Base-by-base conservation (phyloP, 2,797 vertebrate species). In the Emydoidea blandingii region DNA sequence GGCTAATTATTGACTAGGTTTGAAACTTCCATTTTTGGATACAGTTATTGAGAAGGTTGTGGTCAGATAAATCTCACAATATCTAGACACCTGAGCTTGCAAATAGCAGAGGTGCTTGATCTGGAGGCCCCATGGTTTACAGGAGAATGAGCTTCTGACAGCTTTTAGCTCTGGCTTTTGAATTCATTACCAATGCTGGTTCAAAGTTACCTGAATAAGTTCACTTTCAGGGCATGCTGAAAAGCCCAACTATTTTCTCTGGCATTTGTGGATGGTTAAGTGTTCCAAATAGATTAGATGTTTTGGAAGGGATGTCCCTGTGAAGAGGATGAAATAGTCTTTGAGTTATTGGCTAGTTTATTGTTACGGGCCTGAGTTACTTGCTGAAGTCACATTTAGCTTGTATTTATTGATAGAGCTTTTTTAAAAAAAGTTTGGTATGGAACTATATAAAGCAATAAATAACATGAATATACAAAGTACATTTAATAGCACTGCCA, bases 41-140 rank as follows among this genome's bases (percentile, higher is more conserved):
- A 12, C 19, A 16, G 25, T 23, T 57, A 7, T 37, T 34, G 65
- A n/a, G 7, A 7, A 2, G 4, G 83, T 44, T 18, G 88, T 4
- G n/a, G 68, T 21, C 23, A 65, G 41, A 18, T 12, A 54, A 85
- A 72, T 8, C 0, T 0, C 18, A 7, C 0, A 1, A 41, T 18
- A 12, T 16, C 79, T 82, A 49, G 49, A 14, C 47, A 82, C 10
- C 65, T 31, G 76, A 65, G 25, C 0, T 0, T 0, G 49, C 34
- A 37, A 72, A 47, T 25, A 72, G 29, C 3, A 9, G 56, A 86
- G 21, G 8, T 53, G 49, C 16, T 44, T 41, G 37, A 41, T 41
- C 37, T 11, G 37, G 68, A 19, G 2, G 8, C 12, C 12, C 74
- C 31, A n/a, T 3, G 54, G 76, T 23, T 94, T 44, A 12, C 56